A percentile compares a stretch with the other conserved stretches of the same genome.
Conservation (phyloP, 2,888 invertebrate genomes). For the Drosophila paramelanica region DNA sequence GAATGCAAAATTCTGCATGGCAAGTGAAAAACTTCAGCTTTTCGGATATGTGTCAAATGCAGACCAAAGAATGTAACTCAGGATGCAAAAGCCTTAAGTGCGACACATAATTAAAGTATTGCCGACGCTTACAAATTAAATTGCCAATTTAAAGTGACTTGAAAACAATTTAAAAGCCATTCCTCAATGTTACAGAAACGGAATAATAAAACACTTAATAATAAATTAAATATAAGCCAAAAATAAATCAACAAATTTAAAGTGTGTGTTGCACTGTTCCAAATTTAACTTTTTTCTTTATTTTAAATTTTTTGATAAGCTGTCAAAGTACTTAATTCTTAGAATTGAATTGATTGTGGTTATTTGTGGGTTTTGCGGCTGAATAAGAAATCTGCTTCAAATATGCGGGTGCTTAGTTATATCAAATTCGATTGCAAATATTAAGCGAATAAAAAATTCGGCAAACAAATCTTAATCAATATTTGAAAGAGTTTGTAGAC, state of each 20-base stretch:
- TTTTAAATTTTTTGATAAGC: constrained; percentile 7
- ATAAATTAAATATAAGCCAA: too few species aligned
- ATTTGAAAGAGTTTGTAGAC: background rate
- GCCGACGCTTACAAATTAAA: background rate
- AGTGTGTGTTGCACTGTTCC: background rate
- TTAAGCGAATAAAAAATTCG: background rate
- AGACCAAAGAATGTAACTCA: constrained; percentile 31
- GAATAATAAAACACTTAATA: too few species aligned
- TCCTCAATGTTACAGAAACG: too few species aligned
- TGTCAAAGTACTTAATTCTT: constrained; percentile 14
- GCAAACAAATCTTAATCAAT: background rate
- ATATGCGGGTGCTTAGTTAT: constrained; percentile 32
- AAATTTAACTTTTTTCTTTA: background rate
- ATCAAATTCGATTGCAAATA: constrained; percentile 2
- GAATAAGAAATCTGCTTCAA: background rate
- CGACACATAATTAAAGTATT: constrained; percentile 39
- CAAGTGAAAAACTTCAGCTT: constrained; percentile 44
- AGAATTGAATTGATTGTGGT: constrained; percentile 18
- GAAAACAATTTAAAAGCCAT: too few species aligned
- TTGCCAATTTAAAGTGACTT: background rate
- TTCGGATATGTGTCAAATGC: constrained; percentile 55
- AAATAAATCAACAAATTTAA: too few species aligned
- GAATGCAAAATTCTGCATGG: constrained; percentile 50
- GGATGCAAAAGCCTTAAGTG: constrained; percentile 43
- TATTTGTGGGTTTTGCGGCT: constrained; percentile 1